These are phyloP conservation scores for Garrulus glandarius DNA, from an alignment of 2,797 vertebrate genomes.

Conservation along the genomic window DNA sequence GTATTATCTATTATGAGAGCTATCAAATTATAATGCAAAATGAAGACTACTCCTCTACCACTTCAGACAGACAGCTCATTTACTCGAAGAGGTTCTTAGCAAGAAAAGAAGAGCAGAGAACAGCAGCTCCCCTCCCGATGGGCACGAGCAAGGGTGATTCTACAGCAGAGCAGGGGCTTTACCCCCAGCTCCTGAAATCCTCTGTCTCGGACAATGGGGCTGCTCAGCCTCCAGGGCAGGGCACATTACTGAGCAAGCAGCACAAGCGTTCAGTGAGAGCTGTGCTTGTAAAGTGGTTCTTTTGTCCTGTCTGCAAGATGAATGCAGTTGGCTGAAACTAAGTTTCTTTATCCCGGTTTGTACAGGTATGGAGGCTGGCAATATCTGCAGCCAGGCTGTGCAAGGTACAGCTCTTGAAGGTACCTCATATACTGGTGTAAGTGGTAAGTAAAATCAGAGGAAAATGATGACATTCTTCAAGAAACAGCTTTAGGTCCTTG, in stretches of 20 bases:
- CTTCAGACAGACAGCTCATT: not conserved
- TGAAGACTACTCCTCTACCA: not conserved
- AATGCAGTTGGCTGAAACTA: constrained; percentile 11
- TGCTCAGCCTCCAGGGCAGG: not conserved
- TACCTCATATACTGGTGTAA: constrained; percentile 70
- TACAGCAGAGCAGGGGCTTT: not conserved
- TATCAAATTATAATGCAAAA: not conserved
- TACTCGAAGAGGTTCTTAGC: not conserved
- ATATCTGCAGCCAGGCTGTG: constrained; percentile 48
- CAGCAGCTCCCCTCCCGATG: not conserved
- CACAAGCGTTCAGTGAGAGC: not conserved
- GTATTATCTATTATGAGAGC: not conserved
- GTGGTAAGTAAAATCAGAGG: constrained; percentile 77
- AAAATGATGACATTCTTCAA: constrained; percentile 81
- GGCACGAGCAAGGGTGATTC: not conserved
- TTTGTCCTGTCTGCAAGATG: constrained; percentile 54
- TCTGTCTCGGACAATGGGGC: not conserved
- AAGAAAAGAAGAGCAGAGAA: not conserved
- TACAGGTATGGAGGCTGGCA: constrained; percentile 27
- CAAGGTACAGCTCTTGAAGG: constrained; percentile 59
- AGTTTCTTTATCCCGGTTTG: constrained; percentile 6
- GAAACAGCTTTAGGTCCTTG: constrained; percentile 80
- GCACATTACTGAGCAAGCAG: not conserved
- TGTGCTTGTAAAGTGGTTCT: constrained; percentile 8
- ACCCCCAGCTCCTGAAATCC: not conserved